phyloP scores from a whole-genome alignment of 2,797 vertebrate species.

The Notolepis coatsorum region DNA sequence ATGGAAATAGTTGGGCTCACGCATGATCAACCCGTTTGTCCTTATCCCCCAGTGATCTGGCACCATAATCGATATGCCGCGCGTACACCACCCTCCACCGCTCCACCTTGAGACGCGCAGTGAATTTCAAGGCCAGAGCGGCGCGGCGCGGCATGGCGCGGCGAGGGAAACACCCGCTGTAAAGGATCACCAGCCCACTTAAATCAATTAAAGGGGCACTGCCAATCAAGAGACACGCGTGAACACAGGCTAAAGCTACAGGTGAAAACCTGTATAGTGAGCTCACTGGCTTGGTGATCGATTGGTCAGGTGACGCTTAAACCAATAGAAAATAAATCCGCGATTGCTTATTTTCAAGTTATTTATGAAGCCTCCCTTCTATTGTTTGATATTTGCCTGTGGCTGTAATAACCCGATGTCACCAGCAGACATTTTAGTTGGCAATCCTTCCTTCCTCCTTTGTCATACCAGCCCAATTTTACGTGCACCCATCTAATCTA shows the following conservation, averaged over 20 bases:
- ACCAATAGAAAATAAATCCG: too few relatives aligned
- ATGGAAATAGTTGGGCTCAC: slow-evolving; percentile 44
- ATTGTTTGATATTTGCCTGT: too few relatives aligned
- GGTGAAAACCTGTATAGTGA: too few relatives aligned
- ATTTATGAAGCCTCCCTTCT: too few relatives aligned
- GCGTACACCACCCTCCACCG: slow-evolving; percentile 50
- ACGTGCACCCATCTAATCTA: slow-evolving; percentile 30
- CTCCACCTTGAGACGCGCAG: slow-evolving; percentile 75
- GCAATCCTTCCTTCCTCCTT: background rate
- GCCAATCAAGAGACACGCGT: slow-evolving; percentile 30
- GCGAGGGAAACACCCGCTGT: slow-evolving; percentile 52
- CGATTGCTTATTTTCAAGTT: too few relatives aligned
- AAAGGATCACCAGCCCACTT: slow-evolving; percentile 46
- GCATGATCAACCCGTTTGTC: slow-evolving; percentile 63
- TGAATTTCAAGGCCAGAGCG: slow-evolving; percentile 69
- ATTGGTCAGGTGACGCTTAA: too few relatives aligned
- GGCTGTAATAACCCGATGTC: too few relatives aligned
- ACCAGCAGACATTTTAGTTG: too few relatives aligned
- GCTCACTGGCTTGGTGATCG: too few relatives aligned
- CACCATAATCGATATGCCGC: slow-evolving; percentile 69
- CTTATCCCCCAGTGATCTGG: slow-evolving; percentile 55
- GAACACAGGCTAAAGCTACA: slow-evolving; percentile 6
- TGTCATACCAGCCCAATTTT: background rate
- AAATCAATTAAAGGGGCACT: slow-evolving; percentile 54
- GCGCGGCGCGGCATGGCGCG: slow-evolving; percentile 13